phyloP scores from a whole-genome alignment of 2,113 vertebrate species.

The Otocyon megalotis region DNA sequence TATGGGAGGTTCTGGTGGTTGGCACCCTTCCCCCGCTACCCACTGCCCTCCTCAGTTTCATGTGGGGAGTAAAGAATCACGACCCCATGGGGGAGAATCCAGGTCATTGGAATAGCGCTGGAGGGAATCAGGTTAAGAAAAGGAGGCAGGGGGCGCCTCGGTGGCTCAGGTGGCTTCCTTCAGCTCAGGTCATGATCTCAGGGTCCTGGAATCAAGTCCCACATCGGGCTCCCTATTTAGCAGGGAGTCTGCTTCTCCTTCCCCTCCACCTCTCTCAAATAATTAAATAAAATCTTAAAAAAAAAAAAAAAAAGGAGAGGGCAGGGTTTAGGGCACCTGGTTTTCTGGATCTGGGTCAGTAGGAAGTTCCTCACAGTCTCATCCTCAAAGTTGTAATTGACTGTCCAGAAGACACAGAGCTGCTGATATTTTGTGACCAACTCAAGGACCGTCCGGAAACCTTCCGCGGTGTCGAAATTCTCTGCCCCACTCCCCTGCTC shows the following conservation, averaged over 20 bases:
- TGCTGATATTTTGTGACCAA: slow-evolving; percentile 59
- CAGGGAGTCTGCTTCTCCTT: too few relatives aligned
- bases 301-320: neutral
- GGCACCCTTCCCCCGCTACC: neutral
- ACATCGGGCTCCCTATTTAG: too few relatives aligned
- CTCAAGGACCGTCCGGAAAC: slow-evolving; percentile 71
- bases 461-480: neutral
- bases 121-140: neutral
- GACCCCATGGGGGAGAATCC: neutral
- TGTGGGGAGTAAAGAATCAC: neutral
- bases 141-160: too few relatives aligned
- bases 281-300: too few relatives aligned
- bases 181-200: too few relatives aligned
- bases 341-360: slow-evolving; percentile 57
- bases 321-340: slow-evolving; percentile 26
- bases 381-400: slow-evolving; percentile 67
- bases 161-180: too few relatives aligned
- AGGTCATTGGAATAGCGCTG: fast-evolving
- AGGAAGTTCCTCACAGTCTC: slow-evolving; percentile 14
- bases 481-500: neutral
- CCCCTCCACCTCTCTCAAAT: too few relatives aligned
- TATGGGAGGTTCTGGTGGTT: neutral
- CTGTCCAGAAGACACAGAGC: slow-evolving; percentile 74
- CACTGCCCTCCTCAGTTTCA: neutral
- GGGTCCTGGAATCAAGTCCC: too few relatives aligned